Percentiles rank a stretch among this genome's conserved stretches.
These are phyloP conservation scores for Chalcosyrphus nemorum DNA, from an alignment of 2,888 invertebrate species.

Conservation along the genomic window DNA sequence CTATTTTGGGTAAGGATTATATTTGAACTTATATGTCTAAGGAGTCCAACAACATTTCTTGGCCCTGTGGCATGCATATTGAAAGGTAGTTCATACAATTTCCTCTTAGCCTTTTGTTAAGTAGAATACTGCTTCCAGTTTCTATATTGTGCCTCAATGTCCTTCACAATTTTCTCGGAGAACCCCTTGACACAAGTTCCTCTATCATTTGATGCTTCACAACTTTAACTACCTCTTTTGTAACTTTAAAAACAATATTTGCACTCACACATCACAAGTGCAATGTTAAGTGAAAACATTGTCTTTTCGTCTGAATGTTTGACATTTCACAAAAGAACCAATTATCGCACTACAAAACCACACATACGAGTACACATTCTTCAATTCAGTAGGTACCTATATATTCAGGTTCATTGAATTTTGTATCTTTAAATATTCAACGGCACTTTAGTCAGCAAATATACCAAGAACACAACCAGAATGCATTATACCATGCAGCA, in stretches of 20 bases:
- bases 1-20: too few species aligned
- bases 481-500: not conserved
- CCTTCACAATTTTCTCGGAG: too few species aligned
- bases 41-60: too few species aligned
- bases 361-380: not conserved
- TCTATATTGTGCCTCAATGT: too few species aligned
- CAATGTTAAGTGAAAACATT: not conserved
- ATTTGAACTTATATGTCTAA: too few species aligned
- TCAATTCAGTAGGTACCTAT: too few species aligned
- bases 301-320: not conserved
- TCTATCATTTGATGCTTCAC: not conserved
- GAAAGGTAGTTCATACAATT: too few species aligned
- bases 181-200: too few species aligned
- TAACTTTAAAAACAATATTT: not conserved
- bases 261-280: not conserved
- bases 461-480: not conserved
- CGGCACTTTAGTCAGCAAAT: conserved; percentile 26
- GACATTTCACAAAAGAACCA: conserved; percentile 30
- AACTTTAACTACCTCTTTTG: not conserved
- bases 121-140: too few species aligned
- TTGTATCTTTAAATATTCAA: conserved; percentile 36
- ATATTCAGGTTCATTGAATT: not conserved
- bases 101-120: too few species aligned
- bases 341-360: too few species aligned
- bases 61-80: too few species aligned